Evolutionary conservation across 2,888 invertebrate species (phyloP).

Genomic region (Sarcophaga subvicina): DNA sequence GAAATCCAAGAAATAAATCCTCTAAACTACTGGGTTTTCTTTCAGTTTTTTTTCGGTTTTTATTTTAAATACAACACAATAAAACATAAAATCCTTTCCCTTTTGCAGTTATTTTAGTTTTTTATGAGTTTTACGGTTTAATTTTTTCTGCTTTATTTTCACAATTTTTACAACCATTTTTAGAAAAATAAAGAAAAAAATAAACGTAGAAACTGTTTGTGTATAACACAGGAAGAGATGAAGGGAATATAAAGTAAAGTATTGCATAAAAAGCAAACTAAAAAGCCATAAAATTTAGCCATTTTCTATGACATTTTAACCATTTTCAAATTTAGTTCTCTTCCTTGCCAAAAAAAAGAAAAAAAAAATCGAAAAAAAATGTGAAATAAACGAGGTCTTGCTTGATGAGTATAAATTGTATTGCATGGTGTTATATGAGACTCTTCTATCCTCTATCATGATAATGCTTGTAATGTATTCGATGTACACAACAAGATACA

Average conservation of each 20-base stretch:
- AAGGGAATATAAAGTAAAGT: background rate
- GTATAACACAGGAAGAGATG: background rate
- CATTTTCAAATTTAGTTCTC: slow-evolving; percentile 64
- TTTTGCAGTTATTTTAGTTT: background rate
- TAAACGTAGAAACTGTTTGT: too few species aligned
- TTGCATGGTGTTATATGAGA: slow-evolving; percentile 2
- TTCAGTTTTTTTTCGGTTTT: too few species aligned
- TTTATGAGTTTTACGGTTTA: slow-evolving; percentile 16
- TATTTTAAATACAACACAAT: too few species aligned
- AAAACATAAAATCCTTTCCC: slow-evolving; percentile 47
- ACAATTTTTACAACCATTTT: slow-evolving; percentile 25
- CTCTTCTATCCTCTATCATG: slow-evolving; percentile 39
- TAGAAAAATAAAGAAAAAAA: too few species aligned
- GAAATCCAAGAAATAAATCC: slow-evolving; percentile 13
- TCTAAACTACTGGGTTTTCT: slow-evolving; percentile 17
- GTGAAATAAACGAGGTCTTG: background rate
- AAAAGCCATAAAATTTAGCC: slow-evolving; percentile 67
- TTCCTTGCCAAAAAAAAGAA: slow-evolving; percentile 64
- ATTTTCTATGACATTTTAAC: slow-evolving; percentile 66
- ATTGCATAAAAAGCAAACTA: slow-evolving; percentile 64
- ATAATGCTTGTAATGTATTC: slow-evolving; percentile 45
- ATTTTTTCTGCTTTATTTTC: slow-evolving; percentile 6
- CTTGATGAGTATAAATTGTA: slow-evolving; percentile 6
- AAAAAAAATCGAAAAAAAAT: background rate
- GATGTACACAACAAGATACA: slow-evolving; percentile 23